Base-by-base conservation (phyloP, 2,888 invertebrate species). In the Temnothorax ravouxi region DNA sequence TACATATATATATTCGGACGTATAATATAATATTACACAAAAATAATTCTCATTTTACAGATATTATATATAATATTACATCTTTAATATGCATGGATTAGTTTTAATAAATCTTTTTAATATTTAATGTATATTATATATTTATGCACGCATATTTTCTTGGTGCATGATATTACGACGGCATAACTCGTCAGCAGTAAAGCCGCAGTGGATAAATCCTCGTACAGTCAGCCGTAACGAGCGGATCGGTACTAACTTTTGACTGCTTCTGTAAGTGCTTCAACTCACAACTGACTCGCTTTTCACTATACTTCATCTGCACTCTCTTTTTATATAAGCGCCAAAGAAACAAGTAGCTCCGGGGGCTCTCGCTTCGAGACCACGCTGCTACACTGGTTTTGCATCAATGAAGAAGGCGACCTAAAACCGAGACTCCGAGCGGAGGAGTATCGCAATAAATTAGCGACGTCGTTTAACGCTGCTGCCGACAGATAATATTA, bases 151-250 rank as follows among this genome's bases (percentile, higher is more conserved):
- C 3, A 25, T 54, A 1, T 21, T 56, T 56, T 25, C 13, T 25
- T 56, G 29, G 29, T 29, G 29, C 9, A 15, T 44, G 38, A 76
- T 50, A 13, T 54, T 56, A 9, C 8, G 38, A 52, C 5, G 13
- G 6, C n/a, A 69, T 34, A 77, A 67, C 15, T 77, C 15, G 44
- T 77, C 44, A 56, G 41, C n/a, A 25, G 25, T 44, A n/a, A n/a
- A 61, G 52, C 18, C 41, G 29, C 82, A 88, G 87, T 87, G 83
- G 84, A 88, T 85, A 87, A 88, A 85, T 86, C 84, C 62, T 76
- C 62, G 83, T 72, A 84, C 72, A 71, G 85, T 85, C 84, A 83
- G 87, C 84, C 89, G 81, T 69, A n/a, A 62, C 41, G 38, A 62
- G 21, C 21, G n/a, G 5, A 83, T 75, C 86, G 79, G 59, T 64